Evolutionary conservation across 2,888 invertebrate genomes (phyloP).

Genomic region (Conomelus anceps): DNA sequence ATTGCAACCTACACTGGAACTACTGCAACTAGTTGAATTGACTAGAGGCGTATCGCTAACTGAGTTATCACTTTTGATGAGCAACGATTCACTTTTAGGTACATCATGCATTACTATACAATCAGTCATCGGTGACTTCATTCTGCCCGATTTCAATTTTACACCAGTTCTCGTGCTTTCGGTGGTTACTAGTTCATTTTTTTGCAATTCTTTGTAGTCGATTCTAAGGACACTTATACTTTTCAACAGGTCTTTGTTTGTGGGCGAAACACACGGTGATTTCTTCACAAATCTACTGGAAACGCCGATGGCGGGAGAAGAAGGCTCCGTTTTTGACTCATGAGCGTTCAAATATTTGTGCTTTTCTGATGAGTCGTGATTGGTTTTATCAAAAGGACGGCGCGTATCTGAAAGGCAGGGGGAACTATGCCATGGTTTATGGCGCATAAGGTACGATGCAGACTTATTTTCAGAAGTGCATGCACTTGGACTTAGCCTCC

Average conservation of each 20-base stretch:
- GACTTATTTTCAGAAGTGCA: not conserved
- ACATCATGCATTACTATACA: slow-evolving; percentile 23
- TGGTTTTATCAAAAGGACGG: slow-evolving; percentile 28
- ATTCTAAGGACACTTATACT: slow-evolving; percentile 37
- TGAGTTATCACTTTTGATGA: slow-evolving; percentile 9
- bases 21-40: slow-evolving; percentile 3
- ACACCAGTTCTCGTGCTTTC: slow-evolving; percentile 12
- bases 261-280: slow-evolving; percentile 34
- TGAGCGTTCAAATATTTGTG: not conserved
- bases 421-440: slow-evolving; percentile 44
- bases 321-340: slow-evolving; percentile 17
- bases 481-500: not conserved
- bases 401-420: slow-evolving; percentile 39
- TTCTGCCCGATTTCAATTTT: not conserved
- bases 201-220: slow-evolving; percentile 37
- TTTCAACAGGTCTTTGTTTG: not conserved
- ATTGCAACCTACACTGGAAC: slow-evolving; percentile 5
- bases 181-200: slow-evolving; percentile 16
- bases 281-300: not conserved
- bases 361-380: not conserved
- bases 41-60: slow-evolving; percentile 15
- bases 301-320: slow-evolving; percentile 15
- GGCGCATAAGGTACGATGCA: slow-evolving; percentile 15
- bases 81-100: slow-evolving; percentile 19
- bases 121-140: slow-evolving; percentile 3